These are phyloP conservation scores for Drosophila tanythrix DNA, from an alignment of 2,888 invertebrate genomes.

Conservation along the genomic window DNA sequence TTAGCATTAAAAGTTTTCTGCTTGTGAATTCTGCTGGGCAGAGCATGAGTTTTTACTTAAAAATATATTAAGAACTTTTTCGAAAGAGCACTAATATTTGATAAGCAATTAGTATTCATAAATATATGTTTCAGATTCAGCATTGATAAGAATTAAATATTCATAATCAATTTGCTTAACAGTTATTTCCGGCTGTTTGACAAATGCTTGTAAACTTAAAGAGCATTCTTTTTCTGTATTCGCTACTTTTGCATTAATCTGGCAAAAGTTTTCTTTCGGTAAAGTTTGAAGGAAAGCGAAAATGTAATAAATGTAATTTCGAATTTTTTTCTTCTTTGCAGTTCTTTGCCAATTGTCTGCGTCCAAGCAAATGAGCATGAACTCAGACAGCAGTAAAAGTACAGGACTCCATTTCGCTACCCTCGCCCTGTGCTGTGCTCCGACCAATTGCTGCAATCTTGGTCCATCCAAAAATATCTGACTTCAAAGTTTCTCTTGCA, in stretches of 20 bases:
- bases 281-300: conserved; percentile 46
- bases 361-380: conserved; percentile 61
- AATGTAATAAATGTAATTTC: conserved; percentile 72
- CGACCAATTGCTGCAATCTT: conserved; percentile 26
- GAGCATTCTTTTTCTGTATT: conserved; percentile 7
- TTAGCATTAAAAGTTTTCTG: conserved; percentile 54
- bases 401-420: neutral
- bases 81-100: conserved; percentile 38
- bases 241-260: conserved; percentile 37
- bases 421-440: neutral
- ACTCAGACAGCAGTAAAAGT: conserved; percentile 21
- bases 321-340: conserved; percentile 25
- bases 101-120: conserved; percentile 38
- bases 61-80: conserved; percentile 42
- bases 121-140: conserved; percentile 26
- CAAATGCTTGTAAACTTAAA: conserved; percentile 32
- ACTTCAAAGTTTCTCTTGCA: conserved; percentile 47
- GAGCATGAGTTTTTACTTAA: conserved; percentile 8
- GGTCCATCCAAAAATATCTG: conserved; percentile 47
- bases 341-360: conserved; percentile 61
- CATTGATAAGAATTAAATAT: conserved; percentile 61
- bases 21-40: conserved; percentile 35
- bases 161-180: conserved; percentile 33
- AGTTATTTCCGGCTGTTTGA: conserved; percentile 18
- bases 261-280: conserved; percentile 11